These are phyloP conservation scores for Dryocosmus kuriphilus DNA, from an alignment of 2,888 invertebrate genomes.

Conservation along the genomic window DNA sequence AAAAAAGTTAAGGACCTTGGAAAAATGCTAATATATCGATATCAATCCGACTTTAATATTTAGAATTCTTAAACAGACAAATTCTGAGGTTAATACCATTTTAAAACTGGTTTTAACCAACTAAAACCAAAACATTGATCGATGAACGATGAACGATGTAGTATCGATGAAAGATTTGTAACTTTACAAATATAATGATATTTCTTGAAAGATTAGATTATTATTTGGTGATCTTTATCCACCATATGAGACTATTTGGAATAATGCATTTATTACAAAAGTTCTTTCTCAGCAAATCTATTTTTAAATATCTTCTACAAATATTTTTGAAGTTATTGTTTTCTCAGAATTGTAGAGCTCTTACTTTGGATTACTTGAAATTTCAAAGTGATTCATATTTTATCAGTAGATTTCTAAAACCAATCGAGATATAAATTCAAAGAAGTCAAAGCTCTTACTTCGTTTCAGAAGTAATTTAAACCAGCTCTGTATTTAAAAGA, in stretches of 20 bases:
- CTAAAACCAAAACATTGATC: neutral
- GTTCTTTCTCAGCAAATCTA: neutral
- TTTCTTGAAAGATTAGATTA: too few relatives aligned
- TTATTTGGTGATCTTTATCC: too few relatives aligned
- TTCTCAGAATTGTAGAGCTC: neutral
- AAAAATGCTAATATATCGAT: neutral
- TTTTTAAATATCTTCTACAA: neutral
- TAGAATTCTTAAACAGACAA: neutral
- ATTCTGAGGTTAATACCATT: neutral
- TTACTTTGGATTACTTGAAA: neutral
- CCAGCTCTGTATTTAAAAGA: too few relatives aligned
- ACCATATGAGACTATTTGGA: neutral
- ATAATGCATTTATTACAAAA: neutral
- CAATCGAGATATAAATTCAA: neutral
- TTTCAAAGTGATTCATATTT: neutral
- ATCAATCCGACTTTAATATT: neutral
- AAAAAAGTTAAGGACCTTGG: neutral
- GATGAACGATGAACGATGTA: neutral
- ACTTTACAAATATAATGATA: too few relatives aligned
- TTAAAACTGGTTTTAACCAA: neutral
- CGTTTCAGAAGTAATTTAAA: neutral
- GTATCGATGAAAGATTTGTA: too few relatives aligned
- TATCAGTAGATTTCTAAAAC: neutral
- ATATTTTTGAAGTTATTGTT: neutral
- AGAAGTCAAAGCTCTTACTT: neutral